Conservation (phyloP, 2,113 vertebrate species). For the Mugil cephalus region DNA sequence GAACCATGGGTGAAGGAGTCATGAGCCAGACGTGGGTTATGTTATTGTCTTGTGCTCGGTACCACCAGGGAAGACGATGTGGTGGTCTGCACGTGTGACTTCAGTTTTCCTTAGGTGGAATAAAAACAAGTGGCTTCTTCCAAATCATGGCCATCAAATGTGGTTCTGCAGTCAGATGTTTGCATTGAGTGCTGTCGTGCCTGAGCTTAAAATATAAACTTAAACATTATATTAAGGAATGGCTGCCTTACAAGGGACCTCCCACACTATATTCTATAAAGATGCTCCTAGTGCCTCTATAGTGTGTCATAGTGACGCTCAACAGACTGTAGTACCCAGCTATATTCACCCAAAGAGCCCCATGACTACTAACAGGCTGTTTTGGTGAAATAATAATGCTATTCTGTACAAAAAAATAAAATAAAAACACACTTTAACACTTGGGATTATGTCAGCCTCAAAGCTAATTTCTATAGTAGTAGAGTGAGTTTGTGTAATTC, state of each 20-base stretch:
- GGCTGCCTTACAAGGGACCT: constrained; percentile 37
- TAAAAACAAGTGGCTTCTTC: constrained; percentile 22
- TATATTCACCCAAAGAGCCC: background rate
- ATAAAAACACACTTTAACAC: too few relatives aligned
- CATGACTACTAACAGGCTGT: background rate
- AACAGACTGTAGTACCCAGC: constrained; percentile 20
- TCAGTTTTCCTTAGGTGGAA: constrained; percentile 46
- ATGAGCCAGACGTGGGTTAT: constrained; percentile 64
- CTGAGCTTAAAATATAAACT: constrained; percentile 40
- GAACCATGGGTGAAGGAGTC: constrained; percentile 46
- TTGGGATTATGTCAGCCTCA: background rate
- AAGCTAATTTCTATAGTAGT: background rate
- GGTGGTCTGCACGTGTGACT: constrained; percentile 72
- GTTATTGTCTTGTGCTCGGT: constrained; percentile 68
- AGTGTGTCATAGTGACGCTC: constrained; percentile 32
- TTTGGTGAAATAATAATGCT: constrained; percentile 11
- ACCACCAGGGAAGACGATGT: constrained; percentile 69
- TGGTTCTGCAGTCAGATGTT: constrained; percentile 50
- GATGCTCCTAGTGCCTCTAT: constrained; percentile 9
- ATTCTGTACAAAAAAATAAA: constrained; percentile 4
- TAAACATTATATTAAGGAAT: constrained; percentile 37
- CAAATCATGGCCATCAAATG: constrained; percentile 26
- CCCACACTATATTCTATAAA: constrained; percentile 44
- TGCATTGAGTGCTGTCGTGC: constrained; percentile 46
- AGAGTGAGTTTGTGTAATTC: constrained; percentile 7